Conservation (phyloP, 2,888 invertebrate genomes). For the Phengaris alcon region DNA sequence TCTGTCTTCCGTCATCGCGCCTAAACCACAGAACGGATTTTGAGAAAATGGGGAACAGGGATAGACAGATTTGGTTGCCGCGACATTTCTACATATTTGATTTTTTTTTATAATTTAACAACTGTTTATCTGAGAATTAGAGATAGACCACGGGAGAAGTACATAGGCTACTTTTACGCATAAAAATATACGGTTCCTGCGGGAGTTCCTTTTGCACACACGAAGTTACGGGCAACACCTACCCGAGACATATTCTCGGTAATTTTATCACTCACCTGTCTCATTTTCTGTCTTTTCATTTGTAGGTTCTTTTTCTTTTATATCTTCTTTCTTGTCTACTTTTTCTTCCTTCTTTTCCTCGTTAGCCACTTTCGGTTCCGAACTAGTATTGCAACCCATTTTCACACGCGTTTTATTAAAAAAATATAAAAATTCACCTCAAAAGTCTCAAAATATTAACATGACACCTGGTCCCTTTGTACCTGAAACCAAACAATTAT, state of each 20-base stretch:
- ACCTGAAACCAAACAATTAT: conserved; percentile 10
- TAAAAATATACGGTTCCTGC: too few species aligned
- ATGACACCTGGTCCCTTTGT: background rate
- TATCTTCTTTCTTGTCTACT: conserved; percentile 34
- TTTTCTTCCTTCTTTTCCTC: conserved; percentile 45
- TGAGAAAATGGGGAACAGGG: too few species aligned
- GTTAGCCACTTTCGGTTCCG: conserved; percentile 43
- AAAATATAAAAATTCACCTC: background rate
- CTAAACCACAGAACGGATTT: too few species aligned
- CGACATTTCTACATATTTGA: too few species aligned
- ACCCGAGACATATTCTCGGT: too few species aligned
- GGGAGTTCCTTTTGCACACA: too few species aligned
- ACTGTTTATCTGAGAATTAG: too few species aligned
- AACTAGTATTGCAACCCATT: conserved; percentile 48
- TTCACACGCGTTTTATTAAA: conserved; percentile 32
- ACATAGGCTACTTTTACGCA: too few species aligned
- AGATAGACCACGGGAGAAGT: background rate
- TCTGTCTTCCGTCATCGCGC: too few species aligned
- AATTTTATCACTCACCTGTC: background rate
- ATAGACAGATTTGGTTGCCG: too few species aligned
- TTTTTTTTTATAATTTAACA: too few species aligned
- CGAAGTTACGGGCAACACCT: too few species aligned
- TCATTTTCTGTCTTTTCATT: conserved; percentile 9
- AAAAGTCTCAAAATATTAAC: background rate
- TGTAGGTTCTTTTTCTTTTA: background rate